Conservation (phyloP, 2,113 vertebrate genomes). For the Saimiri boliviensis region DNA sequence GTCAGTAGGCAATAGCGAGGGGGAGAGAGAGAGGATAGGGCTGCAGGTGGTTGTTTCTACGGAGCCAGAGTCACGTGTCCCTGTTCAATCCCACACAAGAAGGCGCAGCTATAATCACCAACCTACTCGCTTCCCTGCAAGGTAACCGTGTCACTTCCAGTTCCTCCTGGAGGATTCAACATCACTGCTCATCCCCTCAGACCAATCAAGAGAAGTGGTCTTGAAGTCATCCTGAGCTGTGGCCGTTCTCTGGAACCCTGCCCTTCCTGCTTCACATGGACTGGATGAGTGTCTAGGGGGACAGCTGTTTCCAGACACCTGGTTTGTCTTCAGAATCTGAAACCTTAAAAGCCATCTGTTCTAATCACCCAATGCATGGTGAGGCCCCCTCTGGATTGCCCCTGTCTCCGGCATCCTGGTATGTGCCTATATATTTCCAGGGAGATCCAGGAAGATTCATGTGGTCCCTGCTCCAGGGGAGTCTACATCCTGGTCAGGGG, state of each 20-base stretch:
- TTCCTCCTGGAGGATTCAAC: neutral
- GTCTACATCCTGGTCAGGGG: neutral
- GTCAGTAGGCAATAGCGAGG: rapidly evolving
- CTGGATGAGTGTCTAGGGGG: neutral
- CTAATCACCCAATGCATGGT: too few relatives aligned
- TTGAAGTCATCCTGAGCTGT: neutral
- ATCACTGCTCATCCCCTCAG: rapidly evolving
- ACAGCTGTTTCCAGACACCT: neutral
- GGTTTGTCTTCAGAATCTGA: neutral
- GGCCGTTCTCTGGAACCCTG: neutral
- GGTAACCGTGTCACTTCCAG: neutral
- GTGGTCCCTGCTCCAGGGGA: neutral
- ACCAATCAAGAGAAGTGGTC: neutral
- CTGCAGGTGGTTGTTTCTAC: rapidly evolving
- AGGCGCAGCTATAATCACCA: neutral
- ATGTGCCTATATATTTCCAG: neutral
- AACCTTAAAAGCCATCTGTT: neutral
- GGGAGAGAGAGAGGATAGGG: too few relatives aligned
- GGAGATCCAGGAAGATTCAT: neutral
- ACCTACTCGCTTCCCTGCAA: neutral
- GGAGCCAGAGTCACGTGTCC: rapidly evolving
- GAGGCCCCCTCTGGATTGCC: too few relatives aligned
- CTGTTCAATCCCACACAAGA: rapidly evolving
- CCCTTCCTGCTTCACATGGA: neutral
- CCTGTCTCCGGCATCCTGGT: neutral